Evolutionary conservation across 1,140 invertebrate genomes (phyloP), one percentile per base, ranked within the genome.

Genomic region (Drosophila rufa): DNA sequence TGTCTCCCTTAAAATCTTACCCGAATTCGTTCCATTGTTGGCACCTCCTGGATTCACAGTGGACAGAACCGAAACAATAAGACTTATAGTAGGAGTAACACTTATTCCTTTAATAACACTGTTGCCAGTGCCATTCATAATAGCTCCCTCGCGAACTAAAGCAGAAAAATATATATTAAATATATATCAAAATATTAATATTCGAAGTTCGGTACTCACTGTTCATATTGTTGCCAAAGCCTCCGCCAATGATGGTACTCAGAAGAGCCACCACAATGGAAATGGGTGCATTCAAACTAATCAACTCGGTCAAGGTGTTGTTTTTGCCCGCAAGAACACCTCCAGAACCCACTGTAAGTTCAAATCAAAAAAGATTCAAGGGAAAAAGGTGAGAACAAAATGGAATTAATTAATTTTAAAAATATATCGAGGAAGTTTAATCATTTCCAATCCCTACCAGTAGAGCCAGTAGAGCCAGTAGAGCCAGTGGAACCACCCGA

Each of bases 161-260:
- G 7, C 4, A 4, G 7, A 15, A 38, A 15, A 53, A 19, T 9
- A 48, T 11, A 14, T 50, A 27, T 15, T n/a, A 11, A n/a, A 25
- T 25, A n/a, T 27, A 11, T 50, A 25, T 8, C 11, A 22, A 45
- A 45, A 17, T 17, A 43, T 3, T 14, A 7, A n/a, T 6, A 42
- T 15, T 17, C 17, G 2, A 12, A n/a, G 9, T 11, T 50, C 3
- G 7, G 2, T 22, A 56, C 53, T 56, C 14, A 56, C 53, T 56
- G 19, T 56, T 56, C 53, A 56, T 40, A 12, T 56, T 56, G 36
- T 56, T 56, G 0, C 53, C 53, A 4, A 56, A 40, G 22, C 36
- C 53, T 0, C 53, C 53, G 3, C 53, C 53, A 9, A 38, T 40
- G 19, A 56, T 56, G 14, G 36, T 40, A 22, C 36, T 56, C 8